Evolutionary conservation across 35 echinoderm and acorn worm species (phyloP), one percentile per base, ranked within the genome.

Genomic region (Acanthaster planci): DNA sequence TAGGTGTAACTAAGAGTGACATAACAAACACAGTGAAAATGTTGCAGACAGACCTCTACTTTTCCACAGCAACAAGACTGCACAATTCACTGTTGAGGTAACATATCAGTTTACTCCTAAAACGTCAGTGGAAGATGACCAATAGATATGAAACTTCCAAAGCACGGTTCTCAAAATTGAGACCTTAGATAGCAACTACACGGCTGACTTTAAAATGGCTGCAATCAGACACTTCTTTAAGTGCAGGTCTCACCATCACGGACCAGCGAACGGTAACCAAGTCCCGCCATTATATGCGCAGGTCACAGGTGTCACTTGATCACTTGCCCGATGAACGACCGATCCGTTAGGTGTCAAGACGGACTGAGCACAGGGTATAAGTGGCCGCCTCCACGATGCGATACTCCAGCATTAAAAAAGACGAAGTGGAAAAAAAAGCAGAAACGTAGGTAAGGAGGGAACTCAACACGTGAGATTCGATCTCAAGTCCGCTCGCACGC

Each of bases 391-490:
- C 42, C 4, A 47, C 42, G 42, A 47, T 47, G 42, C 42, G 42
- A 47, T 47, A 47, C 42, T 12, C 42, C 42, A 6, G 42, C 42
- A 47, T 47, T 47, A 47, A 47, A 47, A 47, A 47, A 47, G 12
- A 47, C 4, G 42, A 47, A 47, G 42, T 47, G 42, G 42, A 47
- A 47, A 47, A 12, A 12, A 12, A 47, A 12, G n/a, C n/a, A 47
- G 12, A 47, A 12, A 12, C 42, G 12, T 6, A 47, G 12, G 42
- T 4, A 47, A 47, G 42, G 57, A 30, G 26, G 2, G 9, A 35
- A 35, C 64, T 72, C 64, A 72, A 72, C 64, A 72, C 64, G 64
- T 72, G 64, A 72, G 64, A 72, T 72, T 26, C 64, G 64, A 72
- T 72, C 26, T 72, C 34, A 19, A 72, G 29, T 31, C 42, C 42